A percentile compares a stretch with the other conserved stretches of the same genome.
Evolutionary conservation across 2,113 vertebrate species (phyloP).

Genomic region (Myrmecophaga tridactyla): DNA sequence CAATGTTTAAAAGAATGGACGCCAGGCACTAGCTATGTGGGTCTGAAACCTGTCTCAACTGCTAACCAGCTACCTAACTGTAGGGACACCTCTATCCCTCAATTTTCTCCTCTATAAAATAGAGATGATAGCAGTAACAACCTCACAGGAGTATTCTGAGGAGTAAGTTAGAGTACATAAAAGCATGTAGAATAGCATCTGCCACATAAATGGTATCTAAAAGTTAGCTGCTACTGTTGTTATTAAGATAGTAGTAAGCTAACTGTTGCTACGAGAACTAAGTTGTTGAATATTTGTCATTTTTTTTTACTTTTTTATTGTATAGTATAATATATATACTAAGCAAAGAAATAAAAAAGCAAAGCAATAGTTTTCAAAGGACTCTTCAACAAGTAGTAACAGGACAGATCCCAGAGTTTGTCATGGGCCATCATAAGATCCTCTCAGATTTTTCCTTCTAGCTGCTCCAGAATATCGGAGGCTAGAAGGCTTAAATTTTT

Average conservation of each 20-base stretch:
- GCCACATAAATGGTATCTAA: not conserved
- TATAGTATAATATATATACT: too few relatives aligned
- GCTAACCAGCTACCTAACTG: not conserved
- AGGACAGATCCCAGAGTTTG: too few relatives aligned
- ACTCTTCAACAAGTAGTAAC: too few relatives aligned
- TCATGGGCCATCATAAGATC: too few relatives aligned
- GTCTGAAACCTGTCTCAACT: not conserved
- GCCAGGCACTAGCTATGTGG: not conserved
- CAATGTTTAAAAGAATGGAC: constrained; percentile 17
- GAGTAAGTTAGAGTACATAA: constrained; percentile 3
- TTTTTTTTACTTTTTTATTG: too few relatives aligned
- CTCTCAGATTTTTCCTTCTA: too few relatives aligned
- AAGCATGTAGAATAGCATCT: not conserved
- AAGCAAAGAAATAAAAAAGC: too few relatives aligned
- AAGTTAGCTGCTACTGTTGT: not conserved
- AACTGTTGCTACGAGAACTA: not conserved
- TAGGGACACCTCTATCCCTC: not conserved
- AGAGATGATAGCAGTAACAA: not conserved
- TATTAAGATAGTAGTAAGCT: not conserved
- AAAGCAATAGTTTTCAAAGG: too few relatives aligned
- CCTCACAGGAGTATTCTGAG: not conserved
- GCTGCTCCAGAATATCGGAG: too few relatives aligned
- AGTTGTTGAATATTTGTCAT: too few relatives aligned
- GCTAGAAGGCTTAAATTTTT: too few relatives aligned
- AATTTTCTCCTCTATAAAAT: not conserved